Percentiles rank a stretch among this genome's conserved stretches.
Conservation (phyloP, 2,797 vertebrate species). For the Muscicapa striata region DNA sequence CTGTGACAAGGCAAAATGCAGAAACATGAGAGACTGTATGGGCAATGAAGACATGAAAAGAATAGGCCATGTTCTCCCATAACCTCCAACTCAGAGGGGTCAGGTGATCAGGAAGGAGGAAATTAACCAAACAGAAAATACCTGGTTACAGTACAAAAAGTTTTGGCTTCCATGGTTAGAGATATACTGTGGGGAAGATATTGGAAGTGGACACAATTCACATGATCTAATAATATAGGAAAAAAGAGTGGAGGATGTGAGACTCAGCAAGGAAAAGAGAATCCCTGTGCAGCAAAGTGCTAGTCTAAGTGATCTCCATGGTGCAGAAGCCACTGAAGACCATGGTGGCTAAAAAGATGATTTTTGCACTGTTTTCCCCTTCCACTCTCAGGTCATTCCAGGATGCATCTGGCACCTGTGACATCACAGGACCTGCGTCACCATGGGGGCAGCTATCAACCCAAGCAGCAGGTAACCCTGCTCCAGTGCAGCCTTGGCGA, state of each 20-base stretch:
- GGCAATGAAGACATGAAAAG: too few species aligned
- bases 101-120: not conserved
- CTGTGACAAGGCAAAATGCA: not conserved
- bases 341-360: not conserved
- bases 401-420: not conserved
- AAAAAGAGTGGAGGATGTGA: not conserved
- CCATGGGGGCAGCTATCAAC: not conserved
- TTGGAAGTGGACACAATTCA: too few species aligned
- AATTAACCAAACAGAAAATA: not conserved
- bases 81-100: not conserved
- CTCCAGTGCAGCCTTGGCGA: rapidly evolving
- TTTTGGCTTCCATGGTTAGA: not conserved
- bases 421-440: not conserved
- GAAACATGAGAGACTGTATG: not conserved
- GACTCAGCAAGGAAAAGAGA: not conserved
- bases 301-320: not conserved
- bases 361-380: not conserved
- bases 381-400: not conserved
- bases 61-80: not conserved
- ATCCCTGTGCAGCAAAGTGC: not conserved
- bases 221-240: not conserved
- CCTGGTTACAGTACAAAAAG: not conserved
- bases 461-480: too few species aligned
- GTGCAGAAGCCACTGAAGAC: not conserved
- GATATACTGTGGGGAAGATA: not conserved